Evolutionary conservation across 2,888 invertebrate species (phyloP).

Genomic region (Prostheceraeus crozeri): DNA sequence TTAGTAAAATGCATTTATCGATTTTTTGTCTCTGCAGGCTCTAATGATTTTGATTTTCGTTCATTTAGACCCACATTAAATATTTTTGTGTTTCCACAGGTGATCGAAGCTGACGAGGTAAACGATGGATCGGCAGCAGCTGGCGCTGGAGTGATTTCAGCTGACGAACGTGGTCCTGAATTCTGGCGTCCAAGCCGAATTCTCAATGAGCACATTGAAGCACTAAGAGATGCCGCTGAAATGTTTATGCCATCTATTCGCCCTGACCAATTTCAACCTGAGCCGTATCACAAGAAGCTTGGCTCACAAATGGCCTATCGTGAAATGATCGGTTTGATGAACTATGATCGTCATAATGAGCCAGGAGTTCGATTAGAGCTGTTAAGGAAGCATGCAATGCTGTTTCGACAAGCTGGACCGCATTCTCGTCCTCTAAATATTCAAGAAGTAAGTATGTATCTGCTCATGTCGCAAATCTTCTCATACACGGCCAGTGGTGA

Average conservation of each 20-base stretch:
- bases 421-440: constrained; percentile 19
- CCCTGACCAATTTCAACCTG: not conserved
- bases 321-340: constrained; percentile 27
- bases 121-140: no score
- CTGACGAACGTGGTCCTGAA: not conserved
- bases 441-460: constrained; percentile 9
- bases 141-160: no score
- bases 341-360: constrained; percentile 19
- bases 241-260: not conserved
- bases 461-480: not conserved
- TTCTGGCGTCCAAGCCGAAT: not conserved
- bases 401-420: constrained; percentile 23
- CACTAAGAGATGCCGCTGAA: not conserved
- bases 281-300: constrained; percentile 19
- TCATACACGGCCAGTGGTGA: no score
- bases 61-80: no score
- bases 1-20: no score
- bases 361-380: not conserved
- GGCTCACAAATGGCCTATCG: constrained; percentile 32
- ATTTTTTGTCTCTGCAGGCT: no score
- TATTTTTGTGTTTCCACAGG: no score
- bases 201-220: not conserved
- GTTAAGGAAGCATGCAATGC: constrained; percentile 22
- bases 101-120: no score
- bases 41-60: no score